These are phyloP conservation scores for Nebria salina DNA, from an alignment of 2,888 invertebrate genomes.

Conservation along the genomic window DNA sequence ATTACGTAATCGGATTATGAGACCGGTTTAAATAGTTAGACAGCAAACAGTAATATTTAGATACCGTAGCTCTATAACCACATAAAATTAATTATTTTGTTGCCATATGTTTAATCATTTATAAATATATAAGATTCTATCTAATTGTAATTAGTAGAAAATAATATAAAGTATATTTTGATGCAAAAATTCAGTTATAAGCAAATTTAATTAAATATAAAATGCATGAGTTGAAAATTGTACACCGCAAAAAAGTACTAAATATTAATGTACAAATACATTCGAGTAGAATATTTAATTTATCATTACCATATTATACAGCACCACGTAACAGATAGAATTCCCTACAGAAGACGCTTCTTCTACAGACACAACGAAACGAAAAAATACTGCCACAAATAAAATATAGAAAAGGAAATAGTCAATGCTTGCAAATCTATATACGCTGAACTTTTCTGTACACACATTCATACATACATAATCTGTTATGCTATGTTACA, in stretches of 20 bases:
- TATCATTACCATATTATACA: not conserved
- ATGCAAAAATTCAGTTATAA: not conserved
- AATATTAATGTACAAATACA: not conserved
- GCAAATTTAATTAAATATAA: not conserved
- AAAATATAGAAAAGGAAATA: not conserved
- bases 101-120: too few species aligned
- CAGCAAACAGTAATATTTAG: not conserved
- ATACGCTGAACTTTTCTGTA: not conserved
- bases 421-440: not conserved
- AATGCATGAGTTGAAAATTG: not conserved
- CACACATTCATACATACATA: not conserved
- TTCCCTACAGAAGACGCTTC: not conserved
- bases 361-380: not conserved
- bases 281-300: not conserved
- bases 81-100: too few species aligned
- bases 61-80: too few species aligned
- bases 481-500: too few species aligned
- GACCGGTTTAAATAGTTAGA: not conserved
- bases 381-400: not conserved
- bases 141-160: too few species aligned
- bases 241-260: not conserved
- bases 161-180: too few species aligned
- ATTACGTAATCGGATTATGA: conserved; percentile 19
- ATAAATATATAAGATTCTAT: too few species aligned
- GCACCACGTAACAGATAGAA: not conserved